These are phyloP conservation scores for Pararge aegeria DNA, from an alignment of 1,140 invertebrate genomes.

Conservation along the genomic window DNA sequence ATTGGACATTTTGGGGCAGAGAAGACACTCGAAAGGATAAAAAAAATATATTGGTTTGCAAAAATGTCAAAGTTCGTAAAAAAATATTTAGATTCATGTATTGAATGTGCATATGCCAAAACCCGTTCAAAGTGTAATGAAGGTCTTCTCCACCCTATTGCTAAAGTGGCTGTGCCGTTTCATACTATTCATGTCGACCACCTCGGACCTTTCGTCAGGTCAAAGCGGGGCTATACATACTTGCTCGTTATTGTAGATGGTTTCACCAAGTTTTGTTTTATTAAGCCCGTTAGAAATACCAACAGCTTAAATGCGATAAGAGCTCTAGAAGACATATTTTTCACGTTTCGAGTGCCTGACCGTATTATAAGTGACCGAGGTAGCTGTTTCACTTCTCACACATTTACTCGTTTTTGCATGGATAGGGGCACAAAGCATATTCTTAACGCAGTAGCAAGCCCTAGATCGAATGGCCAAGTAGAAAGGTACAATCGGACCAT, in stretches of 20 bases:
- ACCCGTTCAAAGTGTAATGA: slow-evolving; percentile 8
- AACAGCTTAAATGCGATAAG: slow-evolving; percentile 26
- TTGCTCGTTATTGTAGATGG: slow-evolving; percentile 31
- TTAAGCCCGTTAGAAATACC: slow-evolving; percentile 31
- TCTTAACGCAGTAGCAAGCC: slow-evolving; percentile 34
- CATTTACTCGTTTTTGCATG: slow-evolving; percentile 27
- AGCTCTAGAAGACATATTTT: slow-evolving; percentile 32
- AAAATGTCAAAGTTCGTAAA: slow-evolving; percentile 35
- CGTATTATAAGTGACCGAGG: slow-evolving; percentile 35
- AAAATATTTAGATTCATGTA: slow-evolving; percentile 38
- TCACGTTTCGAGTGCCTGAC: slow-evolving; percentile 27
- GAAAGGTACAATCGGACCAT: slow-evolving; percentile 39
- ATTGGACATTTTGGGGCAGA: slow-evolving; percentile 33
- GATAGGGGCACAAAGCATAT: slow-evolving; percentile 34
- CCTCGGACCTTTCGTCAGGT: slow-evolving; percentile 38
- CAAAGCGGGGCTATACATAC: slow-evolving; percentile 29
- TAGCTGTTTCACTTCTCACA: slow-evolving; percentile 35
- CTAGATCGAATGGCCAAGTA: slow-evolving; percentile 37
- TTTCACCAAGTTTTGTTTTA: slow-evolving; percentile 36
- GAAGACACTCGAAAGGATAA: slow-evolving; percentile 32
- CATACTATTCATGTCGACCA: slow-evolving; percentile 38
- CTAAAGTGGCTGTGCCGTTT: slow-evolving; percentile 32
- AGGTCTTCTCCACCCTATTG: slow-evolving; percentile 32
- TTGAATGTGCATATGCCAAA: slow-evolving; percentile 37
- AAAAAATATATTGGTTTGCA: slow-evolving; percentile 36